Evolutionary conservation across 1,140 invertebrate genomes (phyloP).

Genomic region (Drosophila parabipectinata): DNA sequence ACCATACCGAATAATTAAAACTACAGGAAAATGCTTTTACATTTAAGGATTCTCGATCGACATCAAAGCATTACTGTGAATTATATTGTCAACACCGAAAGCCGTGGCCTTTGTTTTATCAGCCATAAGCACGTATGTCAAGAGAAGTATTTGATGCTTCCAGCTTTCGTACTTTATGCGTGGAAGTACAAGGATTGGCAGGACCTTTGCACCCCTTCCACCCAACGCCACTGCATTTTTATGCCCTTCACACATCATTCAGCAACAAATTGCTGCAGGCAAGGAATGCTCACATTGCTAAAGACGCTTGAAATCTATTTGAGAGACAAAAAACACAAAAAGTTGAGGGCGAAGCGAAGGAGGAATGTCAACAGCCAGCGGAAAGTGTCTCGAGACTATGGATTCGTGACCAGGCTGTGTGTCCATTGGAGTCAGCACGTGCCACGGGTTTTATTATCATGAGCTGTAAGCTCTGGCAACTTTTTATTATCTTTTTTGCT

Average conservation of each 20-base stretch:
- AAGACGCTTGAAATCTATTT: conserved; percentile 70
- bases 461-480: conserved; percentile 64
- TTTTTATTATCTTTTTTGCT: conserved; percentile 75
- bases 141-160: conserved; percentile 45
- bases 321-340: conserved; percentile 52
- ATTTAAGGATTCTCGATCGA: background rate
- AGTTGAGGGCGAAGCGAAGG: background rate
- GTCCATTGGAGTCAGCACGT: conserved; percentile 76
- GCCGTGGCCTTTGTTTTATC: conserved; percentile 41
- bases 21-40: background rate
- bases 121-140: conserved; percentile 65
- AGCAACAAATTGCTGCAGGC: conserved; percentile 77
- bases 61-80: background rate
- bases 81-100: conserved; percentile 38
- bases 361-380: conserved; percentile 71
- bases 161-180: conserved; percentile 42
- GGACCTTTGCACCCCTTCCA: conserved; percentile 13
- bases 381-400: conserved; percentile 45
- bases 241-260: conserved; percentile 80
- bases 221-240: conserved; percentile 55
- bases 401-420: conserved; percentile 74
- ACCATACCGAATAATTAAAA: background rate
- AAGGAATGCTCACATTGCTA: conserved; percentile 63
- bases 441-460: conserved; percentile 78
- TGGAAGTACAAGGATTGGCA: background rate